Percentiles rank a stretch among this genome's conserved stretches.
Conservation (phyloP, 2,888 invertebrate species). For the Dioctria rufipes region DNA sequence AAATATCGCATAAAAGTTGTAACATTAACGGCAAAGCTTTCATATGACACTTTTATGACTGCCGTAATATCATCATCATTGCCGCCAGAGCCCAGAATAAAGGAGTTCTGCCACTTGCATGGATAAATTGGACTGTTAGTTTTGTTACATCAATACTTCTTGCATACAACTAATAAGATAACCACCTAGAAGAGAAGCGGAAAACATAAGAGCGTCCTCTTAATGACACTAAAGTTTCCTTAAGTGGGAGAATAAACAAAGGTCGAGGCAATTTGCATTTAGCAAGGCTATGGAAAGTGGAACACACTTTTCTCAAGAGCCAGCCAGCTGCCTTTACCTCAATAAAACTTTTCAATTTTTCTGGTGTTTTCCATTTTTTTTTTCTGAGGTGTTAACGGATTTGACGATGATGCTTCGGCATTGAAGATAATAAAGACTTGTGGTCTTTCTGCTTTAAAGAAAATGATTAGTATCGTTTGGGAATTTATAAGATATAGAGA, state of each 20-base stretch:
- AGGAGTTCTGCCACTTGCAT: not conserved
- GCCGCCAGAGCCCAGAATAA: not conserved
- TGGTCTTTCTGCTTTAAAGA: too few species aligned
- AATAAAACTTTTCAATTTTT: conserved; percentile 46
- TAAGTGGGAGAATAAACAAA: conserved; percentile 43
- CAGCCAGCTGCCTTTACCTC: not conserved
- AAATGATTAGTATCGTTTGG: too few species aligned
- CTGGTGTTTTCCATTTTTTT: not conserved
- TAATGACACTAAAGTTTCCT: conserved; percentile 37
- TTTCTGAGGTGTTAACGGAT: too few species aligned
- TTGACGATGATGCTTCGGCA: too few species aligned
- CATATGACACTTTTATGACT: conserved; percentile 7
- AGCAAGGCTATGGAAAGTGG: conserved; percentile 31
- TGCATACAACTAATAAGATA: conserved; percentile 37
- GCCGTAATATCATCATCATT: not conserved
- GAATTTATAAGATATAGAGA: too few species aligned
- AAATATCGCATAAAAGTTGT: not conserved
- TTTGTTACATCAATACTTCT: conserved; percentile 10
- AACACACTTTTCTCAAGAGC: conserved; percentile 23
- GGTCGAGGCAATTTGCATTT: conserved; percentile 48
- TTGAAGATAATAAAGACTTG: too few species aligned
- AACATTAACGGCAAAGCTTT: not conserved
- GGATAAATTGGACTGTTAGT: conserved; percentile 12
- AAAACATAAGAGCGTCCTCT: conserved; percentile 15
- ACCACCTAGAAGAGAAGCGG: not conserved